phyloP scores from a whole-genome alignment of 2,113 vertebrate genomes.

The Mus pahari region DNA sequence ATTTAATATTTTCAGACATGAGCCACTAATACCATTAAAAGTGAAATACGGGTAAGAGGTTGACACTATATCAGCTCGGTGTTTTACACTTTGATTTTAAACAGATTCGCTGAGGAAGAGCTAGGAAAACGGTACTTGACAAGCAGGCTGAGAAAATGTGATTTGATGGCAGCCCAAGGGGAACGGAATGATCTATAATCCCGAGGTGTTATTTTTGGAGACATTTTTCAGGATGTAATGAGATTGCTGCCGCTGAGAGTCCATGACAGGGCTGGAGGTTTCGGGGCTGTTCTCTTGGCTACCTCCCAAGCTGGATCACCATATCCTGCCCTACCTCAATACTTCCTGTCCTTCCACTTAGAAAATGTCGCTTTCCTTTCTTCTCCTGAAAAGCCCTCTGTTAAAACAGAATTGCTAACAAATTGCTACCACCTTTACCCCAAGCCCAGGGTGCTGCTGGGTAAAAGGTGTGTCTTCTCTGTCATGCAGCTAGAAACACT shows the following conservation, averaged over 20 bases:
- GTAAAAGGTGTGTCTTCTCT: background rate
- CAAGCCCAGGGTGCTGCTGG: background rate
- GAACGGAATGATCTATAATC: constrained; percentile 26
- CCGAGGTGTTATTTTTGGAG: constrained; percentile 63
- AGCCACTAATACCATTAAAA: background rate
- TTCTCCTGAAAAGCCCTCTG: constrained; percentile 51
- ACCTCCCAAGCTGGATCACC: constrained; percentile 50
- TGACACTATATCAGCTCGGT: background rate
- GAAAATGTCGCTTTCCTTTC: constrained; percentile 62
- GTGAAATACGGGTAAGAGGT: background rate
- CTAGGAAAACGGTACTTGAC: constrained; percentile 3
- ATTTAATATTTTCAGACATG: background rate
- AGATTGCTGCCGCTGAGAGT: background rate
- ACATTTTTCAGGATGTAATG: constrained; percentile 54
- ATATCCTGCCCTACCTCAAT: constrained; percentile 61
- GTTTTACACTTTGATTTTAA: background rate
- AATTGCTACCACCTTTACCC: constrained; percentile 27
- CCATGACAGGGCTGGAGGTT: constrained; percentile 19
- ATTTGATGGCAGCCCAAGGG: background rate
- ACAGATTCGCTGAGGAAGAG: background rate
- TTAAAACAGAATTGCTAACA: constrained; percentile 49
- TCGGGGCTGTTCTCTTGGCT: constrained; percentile 22
- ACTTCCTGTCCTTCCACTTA: constrained; percentile 48
- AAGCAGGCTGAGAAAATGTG: constrained; percentile 2
- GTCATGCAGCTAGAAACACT: background rate